phyloP scores from a whole-genome alignment of 2,888 invertebrate species.

The Abrostola triplasia region DNA sequence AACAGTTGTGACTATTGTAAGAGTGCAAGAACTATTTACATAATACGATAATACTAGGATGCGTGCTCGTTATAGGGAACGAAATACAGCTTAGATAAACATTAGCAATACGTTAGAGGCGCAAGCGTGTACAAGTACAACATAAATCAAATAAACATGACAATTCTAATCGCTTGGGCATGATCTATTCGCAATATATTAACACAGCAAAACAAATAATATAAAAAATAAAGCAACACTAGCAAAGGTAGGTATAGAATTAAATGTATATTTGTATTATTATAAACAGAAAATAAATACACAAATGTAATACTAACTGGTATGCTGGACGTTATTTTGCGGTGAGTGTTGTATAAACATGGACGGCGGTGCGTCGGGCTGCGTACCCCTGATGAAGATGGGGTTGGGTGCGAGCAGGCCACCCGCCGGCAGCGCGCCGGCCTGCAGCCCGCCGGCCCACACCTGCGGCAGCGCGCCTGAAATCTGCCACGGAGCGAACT shows the following conservation, averaged over 20 bases:
- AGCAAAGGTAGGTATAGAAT: neutral
- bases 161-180: no score
- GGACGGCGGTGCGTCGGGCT: slow-evolving; percentile 90
- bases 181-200: no score
- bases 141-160: no score
- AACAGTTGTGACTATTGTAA: slow-evolving; percentile 6
- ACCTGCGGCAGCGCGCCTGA: slow-evolving; percentile 91
- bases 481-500: slow-evolving; percentile 94
- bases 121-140: no score
- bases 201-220: no score
- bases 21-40: neutral
- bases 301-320: slow-evolving; percentile 74
- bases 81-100: no score
- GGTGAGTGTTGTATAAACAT: slow-evolving; percentile 96
- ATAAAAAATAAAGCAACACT: no score
- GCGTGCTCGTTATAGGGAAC: no score
- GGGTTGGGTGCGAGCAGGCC: slow-evolving; percentile 92
- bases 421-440: slow-evolving; percentile 90
- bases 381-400: slow-evolving; percentile 94
- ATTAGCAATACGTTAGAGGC: no score
- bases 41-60: no score
- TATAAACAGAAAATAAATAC: slow-evolving; percentile 8
- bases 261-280: neutral
- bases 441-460: slow-evolving; percentile 92
- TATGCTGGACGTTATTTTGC: slow-evolving; percentile 85